These are phyloP conservation scores for Geodia barretti DNA, from an alignment of 37 sponge, comb jelly and placozoan species.

Conservation along the genomic window DNA sequence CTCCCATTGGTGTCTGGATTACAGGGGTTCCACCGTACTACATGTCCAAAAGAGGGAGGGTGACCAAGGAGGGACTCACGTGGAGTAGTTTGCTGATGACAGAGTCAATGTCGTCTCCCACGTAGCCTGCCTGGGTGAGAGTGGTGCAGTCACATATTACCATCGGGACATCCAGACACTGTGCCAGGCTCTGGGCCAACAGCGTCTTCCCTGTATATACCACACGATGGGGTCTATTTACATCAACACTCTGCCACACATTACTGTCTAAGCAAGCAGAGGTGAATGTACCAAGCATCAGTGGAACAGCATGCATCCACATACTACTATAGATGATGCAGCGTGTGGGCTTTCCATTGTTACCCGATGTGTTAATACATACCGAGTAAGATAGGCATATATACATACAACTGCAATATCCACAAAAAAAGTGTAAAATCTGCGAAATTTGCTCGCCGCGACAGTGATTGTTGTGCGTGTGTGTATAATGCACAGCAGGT, in stretches of 20 bases:
- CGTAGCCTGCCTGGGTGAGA: constrained; percentile 99
- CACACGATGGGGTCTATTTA: too few species aligned
- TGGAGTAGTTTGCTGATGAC: constrained; percentile 72
- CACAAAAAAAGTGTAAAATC: not conserved
- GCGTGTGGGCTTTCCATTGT: too few species aligned
- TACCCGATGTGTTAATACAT: too few species aligned
- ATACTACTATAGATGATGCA: too few species aligned
- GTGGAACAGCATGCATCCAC: too few species aligned
- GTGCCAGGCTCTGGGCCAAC: constrained; percentile 88
- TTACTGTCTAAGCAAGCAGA: too few species aligned
- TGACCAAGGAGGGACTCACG: constrained; percentile 19
- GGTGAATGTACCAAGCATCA: too few species aligned
- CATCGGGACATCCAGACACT: constrained; percentile 92
- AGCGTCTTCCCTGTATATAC: constrained; percentile 85
- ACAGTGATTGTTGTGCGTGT: not conserved
- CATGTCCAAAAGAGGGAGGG: not conserved
- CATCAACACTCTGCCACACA: too few species aligned
- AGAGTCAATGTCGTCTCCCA: constrained; percentile 95
- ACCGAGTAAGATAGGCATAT: too few species aligned
- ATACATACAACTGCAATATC: not conserved
- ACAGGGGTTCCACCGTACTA: too few species aligned
- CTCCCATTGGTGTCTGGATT: too few species aligned
- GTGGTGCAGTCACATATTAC: constrained; percentile 99
- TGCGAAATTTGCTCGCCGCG: not conserved
- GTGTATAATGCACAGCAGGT: not conserved